Conservation (phyloP, 2,888 invertebrate species). For the Onchidella celtica region DNA sequence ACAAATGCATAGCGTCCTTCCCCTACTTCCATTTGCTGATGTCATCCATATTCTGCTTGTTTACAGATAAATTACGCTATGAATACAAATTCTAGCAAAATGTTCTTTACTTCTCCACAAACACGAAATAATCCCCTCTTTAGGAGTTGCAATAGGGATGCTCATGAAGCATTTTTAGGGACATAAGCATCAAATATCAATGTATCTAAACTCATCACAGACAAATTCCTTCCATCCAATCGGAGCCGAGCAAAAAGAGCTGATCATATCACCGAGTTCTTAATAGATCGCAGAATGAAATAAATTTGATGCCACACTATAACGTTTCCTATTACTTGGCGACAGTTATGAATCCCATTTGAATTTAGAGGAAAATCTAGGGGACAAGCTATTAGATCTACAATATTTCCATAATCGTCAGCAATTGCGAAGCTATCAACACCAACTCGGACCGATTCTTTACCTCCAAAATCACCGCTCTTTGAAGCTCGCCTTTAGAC, state of each 20-base stretch:
- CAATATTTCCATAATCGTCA: constrained; percentile 48
- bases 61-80: too few species aligned
- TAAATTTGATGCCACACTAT: constrained; percentile 12
- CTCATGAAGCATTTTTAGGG: too few species aligned
- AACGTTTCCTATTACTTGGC: constrained; percentile 15
- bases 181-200: background rate
- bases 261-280: constrained; percentile 21
- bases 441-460: background rate
- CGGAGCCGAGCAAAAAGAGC: background rate
- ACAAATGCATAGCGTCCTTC: too few species aligned
- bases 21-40: too few species aligned
- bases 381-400: constrained; percentile 32
- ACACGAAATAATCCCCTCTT: too few species aligned
- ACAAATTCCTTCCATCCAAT: background rate
- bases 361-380: constrained; percentile 37
- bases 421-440: constrained; percentile 17
- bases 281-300: constrained; percentile 27
- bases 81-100: too few species aligned
- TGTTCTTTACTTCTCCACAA: too few species aligned
- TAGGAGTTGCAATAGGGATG: too few species aligned
- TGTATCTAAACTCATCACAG: background rate
- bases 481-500: constrained; percentile 18
- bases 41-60: too few species aligned
- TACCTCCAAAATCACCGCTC: constrained; percentile 37
- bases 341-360: constrained; percentile 38